A percentile compares a stretch with the other conserved stretches of the same genome.
These are phyloP conservation scores for Saguinus midas DNA, from an alignment of 2,113 vertebrate genomes.

Conservation along the genomic window DNA sequence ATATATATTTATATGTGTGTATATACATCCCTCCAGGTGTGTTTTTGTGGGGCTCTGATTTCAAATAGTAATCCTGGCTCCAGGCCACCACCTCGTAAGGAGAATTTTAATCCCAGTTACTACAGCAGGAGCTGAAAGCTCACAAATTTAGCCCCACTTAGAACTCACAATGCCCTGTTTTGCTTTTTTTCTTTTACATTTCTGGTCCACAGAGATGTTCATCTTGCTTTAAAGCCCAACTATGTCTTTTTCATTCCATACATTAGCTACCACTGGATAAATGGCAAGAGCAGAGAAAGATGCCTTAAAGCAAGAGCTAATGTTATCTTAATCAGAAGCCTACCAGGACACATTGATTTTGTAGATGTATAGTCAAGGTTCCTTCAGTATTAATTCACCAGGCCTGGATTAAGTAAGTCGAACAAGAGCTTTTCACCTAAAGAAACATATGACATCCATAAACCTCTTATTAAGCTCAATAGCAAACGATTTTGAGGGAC, in stretches of 20 bases:
- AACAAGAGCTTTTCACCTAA: not conserved
- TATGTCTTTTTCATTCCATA: not conserved
- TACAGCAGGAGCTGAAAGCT: not conserved
- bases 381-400: not conserved
- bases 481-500: not conserved
- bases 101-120: constrained; percentile 13
- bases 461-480: not conserved
- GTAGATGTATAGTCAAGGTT: not conserved
- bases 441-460: not conserved
- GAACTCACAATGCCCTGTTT: not conserved
- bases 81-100: not conserved
- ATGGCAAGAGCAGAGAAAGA: not conserved
- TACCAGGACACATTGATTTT: not conserved
- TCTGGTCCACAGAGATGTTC: not conserved
- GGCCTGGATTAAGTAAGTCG: constrained; percentile 1
- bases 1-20: not conserved
- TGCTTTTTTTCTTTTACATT: not conserved
- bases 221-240: constrained; percentile 6
- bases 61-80: not conserved
- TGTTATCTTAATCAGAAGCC: not conserved
- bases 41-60: not conserved
- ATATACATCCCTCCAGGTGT: not conserved
- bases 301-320: constrained; percentile 16
- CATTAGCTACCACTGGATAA: not conserved
- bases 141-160: not conserved